Conservation (phyloP, 2,113 vertebrate genomes). For the Camelus dromedarius region DNA sequence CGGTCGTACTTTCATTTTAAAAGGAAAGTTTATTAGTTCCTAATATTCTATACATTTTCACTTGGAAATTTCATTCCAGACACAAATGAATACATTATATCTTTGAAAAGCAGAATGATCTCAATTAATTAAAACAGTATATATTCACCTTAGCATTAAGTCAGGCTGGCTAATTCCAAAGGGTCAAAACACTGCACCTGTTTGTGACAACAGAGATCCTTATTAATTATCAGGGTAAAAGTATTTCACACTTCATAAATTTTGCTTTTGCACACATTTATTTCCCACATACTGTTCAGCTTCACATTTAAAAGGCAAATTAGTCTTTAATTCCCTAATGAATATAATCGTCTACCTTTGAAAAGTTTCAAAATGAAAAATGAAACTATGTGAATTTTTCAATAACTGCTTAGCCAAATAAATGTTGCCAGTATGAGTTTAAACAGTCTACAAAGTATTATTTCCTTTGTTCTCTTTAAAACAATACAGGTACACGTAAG, state of each 20-base stretch:
- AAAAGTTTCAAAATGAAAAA: slow-evolving; percentile 56
- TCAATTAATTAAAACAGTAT: slow-evolving; percentile 55
- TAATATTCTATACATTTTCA: slow-evolving; percentile 60
- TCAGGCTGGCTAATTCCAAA: slow-evolving; percentile 60
- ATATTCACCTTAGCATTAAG: slow-evolving; percentile 36
- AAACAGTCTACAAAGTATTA: slow-evolving; percentile 61
- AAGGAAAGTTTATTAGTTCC: slow-evolving; percentile 74
- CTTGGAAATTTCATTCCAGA: slow-evolving; percentile 67
- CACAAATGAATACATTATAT: slow-evolving; percentile 58
- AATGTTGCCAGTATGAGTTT: slow-evolving; percentile 41
- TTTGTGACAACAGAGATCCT: neutral
- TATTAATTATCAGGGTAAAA: slow-evolving; percentile 31
- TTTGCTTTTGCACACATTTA: slow-evolving; percentile 59
- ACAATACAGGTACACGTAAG: slow-evolving; percentile 47
- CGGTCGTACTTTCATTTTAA: slow-evolving; percentile 48
- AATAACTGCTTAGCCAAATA: slow-evolving; percentile 49
- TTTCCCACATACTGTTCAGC: slow-evolving; percentile 46
- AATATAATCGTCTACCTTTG: slow-evolving; percentile 34
- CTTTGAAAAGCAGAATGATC: slow-evolving; percentile 58
- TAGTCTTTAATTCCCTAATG: slow-evolving; percentile 50
- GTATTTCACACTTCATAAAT: slow-evolving; percentile 29
- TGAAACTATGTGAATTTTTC: slow-evolving; percentile 51
- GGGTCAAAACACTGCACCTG: slow-evolving; percentile 12
- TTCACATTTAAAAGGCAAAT: slow-evolving; percentile 72
- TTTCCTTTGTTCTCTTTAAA: slow-evolving; percentile 66